Evolutionary conservation across 2,888 invertebrate genomes (phyloP), one percentile per base, ranked within the genome.

Genomic region (Protodeltote pygarga): DNA sequence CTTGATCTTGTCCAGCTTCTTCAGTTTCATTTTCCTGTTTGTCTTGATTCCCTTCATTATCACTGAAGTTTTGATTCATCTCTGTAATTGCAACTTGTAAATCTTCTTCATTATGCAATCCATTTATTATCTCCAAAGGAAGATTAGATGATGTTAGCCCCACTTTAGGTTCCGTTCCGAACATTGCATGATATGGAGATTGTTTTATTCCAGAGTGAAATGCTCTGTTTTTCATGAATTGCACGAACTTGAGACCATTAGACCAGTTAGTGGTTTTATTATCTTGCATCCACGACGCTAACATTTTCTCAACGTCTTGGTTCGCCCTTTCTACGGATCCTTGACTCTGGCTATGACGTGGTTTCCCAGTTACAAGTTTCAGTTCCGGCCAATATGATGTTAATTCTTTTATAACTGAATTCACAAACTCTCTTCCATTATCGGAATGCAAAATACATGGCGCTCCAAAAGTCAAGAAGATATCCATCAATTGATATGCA

Each of bases 171-270:
- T 24, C 15, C 4, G 1, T 6, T 4, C 49, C 79, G 64, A 82
- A 79, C 71, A 80, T 71, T 3, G 81, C 81, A 69, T 80, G 65
- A 55, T 77, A 79, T 20, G 78, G 78, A 37, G 58, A 66, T 41
- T 63, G 57, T 14, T 70, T 73, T 28, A 85, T 83, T 19, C 74
- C 81, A 28, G 57, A 10, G 57, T 84, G 79, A 57, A 64, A 52
- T 10, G 75, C 74, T 59, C 65, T 61, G 49, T 86, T 87, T 71
- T 87, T 86, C 77, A 75, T 78, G 35, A 81, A 66, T 58, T 85
- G 83, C 15, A 84, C 65, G 59, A 82, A 85, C 17, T 59, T 41
- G 39, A 85, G 55, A 6, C 85, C 85, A 64, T 83, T 37, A 13
- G 73, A 75, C 87, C 84, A 88, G 44, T 78, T 75, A 17, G 34